A percentile compares a stretch with the other conserved stretches of the same genome.
phyloP scores from a whole-genome alignment of 2,113 vertebrate species.

The Lepus europaeus region DNA sequence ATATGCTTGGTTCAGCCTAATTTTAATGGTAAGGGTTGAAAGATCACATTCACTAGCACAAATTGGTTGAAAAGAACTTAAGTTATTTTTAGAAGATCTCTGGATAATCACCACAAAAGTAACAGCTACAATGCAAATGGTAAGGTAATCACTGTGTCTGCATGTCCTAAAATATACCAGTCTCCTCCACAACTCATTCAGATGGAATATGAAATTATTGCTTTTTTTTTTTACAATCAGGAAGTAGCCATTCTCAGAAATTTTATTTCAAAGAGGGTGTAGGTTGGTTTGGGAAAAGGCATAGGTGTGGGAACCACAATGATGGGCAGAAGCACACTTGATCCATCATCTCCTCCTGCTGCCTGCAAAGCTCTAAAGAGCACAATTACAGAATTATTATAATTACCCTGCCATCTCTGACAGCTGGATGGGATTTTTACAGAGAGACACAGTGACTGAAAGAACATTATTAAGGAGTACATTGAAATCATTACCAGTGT shows the following conservation, averaged over 20 bases:
- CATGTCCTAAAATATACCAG: neutral
- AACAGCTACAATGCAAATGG: constrained; percentile 17
- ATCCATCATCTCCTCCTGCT: constrained; percentile 57
- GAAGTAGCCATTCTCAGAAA: neutral
- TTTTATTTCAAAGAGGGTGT: constrained; percentile 12
- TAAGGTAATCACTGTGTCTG: constrained; percentile 1
- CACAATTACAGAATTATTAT: constrained; percentile 79
- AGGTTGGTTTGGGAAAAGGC: neutral
- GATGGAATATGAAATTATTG: neutral
- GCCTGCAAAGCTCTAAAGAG: constrained; percentile 59
- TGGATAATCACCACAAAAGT: constrained; percentile 27
- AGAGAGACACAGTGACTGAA: constrained; percentile 30
- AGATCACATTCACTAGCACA: neutral
- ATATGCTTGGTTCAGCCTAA: neutral
- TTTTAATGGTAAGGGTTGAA: neutral
- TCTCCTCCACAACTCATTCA: constrained; percentile 10
- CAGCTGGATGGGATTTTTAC: constrained; percentile 74
- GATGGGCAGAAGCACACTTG: constrained; percentile 2
- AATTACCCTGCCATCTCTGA: constrained; percentile 81
- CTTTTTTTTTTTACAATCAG: neutral
- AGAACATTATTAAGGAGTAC: constrained; percentile 65
- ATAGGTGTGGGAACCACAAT: neutral
- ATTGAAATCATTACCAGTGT: constrained; percentile 56
- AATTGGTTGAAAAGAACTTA: neutral
- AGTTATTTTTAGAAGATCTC: constrained; percentile 5